A percentile compares a stretch with the other conserved stretches of the same genome.
phyloP scores from a whole-genome alignment of 2,888 invertebrate species.

The Elaeidobius kamerunicus region DNA sequence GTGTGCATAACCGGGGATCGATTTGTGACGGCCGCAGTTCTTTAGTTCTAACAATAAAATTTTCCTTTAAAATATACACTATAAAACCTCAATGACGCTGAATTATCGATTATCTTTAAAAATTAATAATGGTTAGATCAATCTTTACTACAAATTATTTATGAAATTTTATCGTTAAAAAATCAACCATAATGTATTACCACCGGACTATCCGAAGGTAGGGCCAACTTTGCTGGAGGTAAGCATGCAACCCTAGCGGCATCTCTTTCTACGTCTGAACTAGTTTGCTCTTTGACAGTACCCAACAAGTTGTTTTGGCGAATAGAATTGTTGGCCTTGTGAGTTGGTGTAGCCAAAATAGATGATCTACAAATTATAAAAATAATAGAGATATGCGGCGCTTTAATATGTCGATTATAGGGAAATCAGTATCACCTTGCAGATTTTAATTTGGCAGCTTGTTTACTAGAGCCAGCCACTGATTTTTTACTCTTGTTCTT shows the following conservation, averaged over 20 bases:
- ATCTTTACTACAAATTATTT: neutral
- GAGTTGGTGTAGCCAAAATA: slow-evolving; percentile 30
- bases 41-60: too few species aligned
- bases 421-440: slow-evolving; percentile 33
- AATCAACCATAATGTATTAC: too few species aligned
- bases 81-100: too few species aligned
- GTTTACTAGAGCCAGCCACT: slow-evolving; percentile 46
- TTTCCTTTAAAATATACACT: too few species aligned
- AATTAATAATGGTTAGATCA: too few species aligned
- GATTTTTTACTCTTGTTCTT: slow-evolving; percentile 52
- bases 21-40: too few species aligned
- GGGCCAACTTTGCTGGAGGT: slow-evolving; percentile 71
- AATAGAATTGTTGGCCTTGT: slow-evolving; percentile 40
- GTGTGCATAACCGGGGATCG: too few species aligned
- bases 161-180: too few species aligned
- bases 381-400: too few species aligned
- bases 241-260: slow-evolving; percentile 62
- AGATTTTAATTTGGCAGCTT: slow-evolving; percentile 39
- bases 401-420: too few species aligned
- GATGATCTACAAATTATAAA: slow-evolving; percentile 22
- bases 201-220: slow-evolving; percentile 70
- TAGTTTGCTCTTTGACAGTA: slow-evolving; percentile 51
- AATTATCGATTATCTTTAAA: too few species aligned
- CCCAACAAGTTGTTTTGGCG: slow-evolving; percentile 41
- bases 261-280: slow-evolving; percentile 53